Evolutionary conservation across 2,888 invertebrate species (phyloP), one percentile per base, ranked within the genome.

Genomic region (Drosophila vallismaia): DNA sequence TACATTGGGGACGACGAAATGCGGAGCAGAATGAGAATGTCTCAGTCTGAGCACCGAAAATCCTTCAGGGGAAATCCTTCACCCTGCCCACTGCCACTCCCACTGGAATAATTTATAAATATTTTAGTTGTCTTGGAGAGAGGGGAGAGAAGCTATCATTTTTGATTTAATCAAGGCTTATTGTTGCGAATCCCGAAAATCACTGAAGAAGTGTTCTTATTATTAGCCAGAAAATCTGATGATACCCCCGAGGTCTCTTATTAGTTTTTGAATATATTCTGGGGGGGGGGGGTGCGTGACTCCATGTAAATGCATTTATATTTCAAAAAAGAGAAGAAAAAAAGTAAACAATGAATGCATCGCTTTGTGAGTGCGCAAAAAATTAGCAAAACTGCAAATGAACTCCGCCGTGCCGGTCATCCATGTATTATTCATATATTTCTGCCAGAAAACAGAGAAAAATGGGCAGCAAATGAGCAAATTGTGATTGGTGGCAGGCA

Each of bases 381-480:
- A 57, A 50, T 57, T 51, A 64, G 64, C 24, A 51, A 51, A 40
- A 24, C 36, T 45, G n/a, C 31, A 63, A 66, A 66, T 66, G 31
- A 64, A 52, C 67, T 46, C 7, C 31, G 19, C 38, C 7, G 26
- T 12, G 24, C 51, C 66, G 63, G 63, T 51, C 63, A 64, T 36
- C 63, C 38, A 64, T 64, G 46, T 31, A 64, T 64, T 64, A 64
- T 64, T 64, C 64, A 64, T 64, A 38, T 46, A 10, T 19, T 26
- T 28, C 28, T 10, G 26, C 8, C 26, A 31, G 33, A 53, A 19
- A 36, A 24, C 14, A 28, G 19, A 14, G 14, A 50, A 19, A 42
- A 44, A 44, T 14, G 12, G 36, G 42, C 49, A 50, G 44, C 33
- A 44, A 66, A 53, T 67, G 44, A 49, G 58, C 33, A 42, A 56